Conservation (phyloP, 2,797 vertebrate species). For the Pelodytes ibericus region DNA sequence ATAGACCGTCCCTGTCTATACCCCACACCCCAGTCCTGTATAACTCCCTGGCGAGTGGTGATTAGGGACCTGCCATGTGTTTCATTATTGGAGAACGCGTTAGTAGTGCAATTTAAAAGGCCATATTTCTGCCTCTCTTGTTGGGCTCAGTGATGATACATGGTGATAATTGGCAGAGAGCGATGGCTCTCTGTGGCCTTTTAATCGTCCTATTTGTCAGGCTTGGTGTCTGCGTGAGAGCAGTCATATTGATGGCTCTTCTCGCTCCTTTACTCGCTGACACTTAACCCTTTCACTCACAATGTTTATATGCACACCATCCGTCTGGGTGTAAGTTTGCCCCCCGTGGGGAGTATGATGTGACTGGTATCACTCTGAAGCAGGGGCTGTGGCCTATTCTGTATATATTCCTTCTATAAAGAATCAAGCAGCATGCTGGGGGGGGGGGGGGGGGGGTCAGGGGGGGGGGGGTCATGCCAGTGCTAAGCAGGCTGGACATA, state of each 20-base stretch:
- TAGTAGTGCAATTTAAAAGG: slow-evolving; percentile 84
- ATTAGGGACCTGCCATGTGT: slow-evolving; percentile 79
- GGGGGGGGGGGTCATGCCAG: too few relatives aligned
- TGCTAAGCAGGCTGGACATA: too few relatives aligned
- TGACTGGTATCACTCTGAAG: too few relatives aligned
- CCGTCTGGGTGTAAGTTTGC: background rate
- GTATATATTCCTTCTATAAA: too few relatives aligned
- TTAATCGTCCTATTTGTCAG: slow-evolving; percentile 85
- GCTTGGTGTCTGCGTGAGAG: slow-evolving; percentile 49
- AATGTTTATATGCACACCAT: background rate
- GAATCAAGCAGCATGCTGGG: too few relatives aligned
- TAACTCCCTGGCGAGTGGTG: slow-evolving; percentile 59
- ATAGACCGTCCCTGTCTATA: too few relatives aligned
- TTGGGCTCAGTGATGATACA: slow-evolving; percentile 80
- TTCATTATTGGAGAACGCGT: slow-evolving; percentile 82
- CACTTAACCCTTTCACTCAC: slow-evolving; percentile 47
- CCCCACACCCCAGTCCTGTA: too few relatives aligned
- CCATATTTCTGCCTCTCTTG: slow-evolving; percentile 81
- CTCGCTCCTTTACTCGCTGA: slow-evolving; percentile 57
- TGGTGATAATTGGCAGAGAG: slow-evolving; percentile 84
- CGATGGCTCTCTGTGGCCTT: slow-evolving; percentile 79
- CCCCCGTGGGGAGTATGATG: too few relatives aligned
- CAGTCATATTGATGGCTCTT: slow-evolving; percentile 71
- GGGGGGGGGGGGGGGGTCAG: too few relatives aligned
- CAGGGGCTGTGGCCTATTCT: too few relatives aligned